Evolutionary conservation across 2,113 vertebrate genomes (phyloP).

Genomic region (Tiliqua scincoides): DNA sequence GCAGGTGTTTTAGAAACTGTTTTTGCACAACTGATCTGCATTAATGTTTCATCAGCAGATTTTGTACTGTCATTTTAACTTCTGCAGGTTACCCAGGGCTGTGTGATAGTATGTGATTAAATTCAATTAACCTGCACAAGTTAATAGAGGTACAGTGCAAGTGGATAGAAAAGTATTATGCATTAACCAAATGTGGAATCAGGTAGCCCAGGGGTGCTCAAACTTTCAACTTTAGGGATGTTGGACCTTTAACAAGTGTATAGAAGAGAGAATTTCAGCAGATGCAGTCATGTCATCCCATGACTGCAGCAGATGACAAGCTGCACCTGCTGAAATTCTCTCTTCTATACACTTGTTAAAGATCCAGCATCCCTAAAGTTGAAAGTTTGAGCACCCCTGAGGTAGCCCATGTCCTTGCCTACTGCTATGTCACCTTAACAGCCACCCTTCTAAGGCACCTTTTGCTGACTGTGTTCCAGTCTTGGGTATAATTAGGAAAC

Average conservation of each 20-base stretch:
- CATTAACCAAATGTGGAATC: background rate
- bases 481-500: background rate
- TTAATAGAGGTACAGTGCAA: background rate
- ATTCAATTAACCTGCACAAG: accelerated
- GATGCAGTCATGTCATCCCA: no score
- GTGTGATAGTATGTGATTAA: accelerated
- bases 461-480: background rate
- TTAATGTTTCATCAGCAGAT: background rate
- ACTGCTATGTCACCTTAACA: no score
- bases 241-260: no score
- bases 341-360: no score
- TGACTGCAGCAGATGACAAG: no score
- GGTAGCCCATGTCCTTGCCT: background rate
- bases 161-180: accelerated
- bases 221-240: no score
- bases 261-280: no score
- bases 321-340: no score
- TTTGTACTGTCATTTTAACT: background rate
- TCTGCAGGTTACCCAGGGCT: background rate
- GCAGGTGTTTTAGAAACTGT: background rate
- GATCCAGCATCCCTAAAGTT: no score
- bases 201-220: no score
- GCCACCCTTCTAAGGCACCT: background rate
- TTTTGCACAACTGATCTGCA: background rate
- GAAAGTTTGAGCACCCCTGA: no score